Evolutionary conservation across 1,140 invertebrate species (phyloP), one percentile per base, ranked within the genome.

Genomic region (Apolygus lucorum): DNA sequence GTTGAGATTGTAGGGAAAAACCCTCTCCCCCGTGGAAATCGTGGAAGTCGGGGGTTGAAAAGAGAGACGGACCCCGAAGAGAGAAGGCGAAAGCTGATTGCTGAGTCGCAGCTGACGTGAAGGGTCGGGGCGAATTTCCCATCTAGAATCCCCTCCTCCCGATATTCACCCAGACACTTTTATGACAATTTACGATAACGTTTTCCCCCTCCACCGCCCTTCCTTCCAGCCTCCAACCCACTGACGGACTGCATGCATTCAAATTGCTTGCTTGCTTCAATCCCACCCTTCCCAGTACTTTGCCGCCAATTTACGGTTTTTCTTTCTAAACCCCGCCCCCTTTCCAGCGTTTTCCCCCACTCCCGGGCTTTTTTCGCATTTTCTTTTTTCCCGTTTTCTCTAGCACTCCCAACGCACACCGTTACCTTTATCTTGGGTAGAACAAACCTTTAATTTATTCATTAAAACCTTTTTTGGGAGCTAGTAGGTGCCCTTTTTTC

Each of bases 241-340:
- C 70, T 71, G 70, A 71, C 70, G 70, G 67, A 71, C 70, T 71
- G 70, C 70, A 71, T 71, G 70, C 70, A 71, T 71, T 71, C 70
- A 71, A 71, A 71, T 71, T 71, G 70, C 70, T 67, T 67, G 70
- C 70, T 71, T 71, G 70, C 70, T 71, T 71, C 70, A 71, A 71
- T 71, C 69, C 69, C 65, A 52, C 63, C 69, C 26, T 24, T 29
- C 28, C 29, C 42, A 59, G 54, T 68, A 63, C 66, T 67, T 68
- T 68, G 42, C 66, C 70, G 66, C 70, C 70, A 71, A 71, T 71
- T 71, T 71, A 71, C 70, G 70, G 67, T 68, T 64, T 63, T 63
- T 59, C 64, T 28, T 52, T 17, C 26, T 29, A 22, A 22, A 22
- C 29, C 65, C 34, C 68, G 34, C 25, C 64, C 54, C 69, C 63